These are phyloP conservation scores for Rotaria magnacalcarata DNA, from an alignment of 2,888 invertebrate genomes.

Conservation along the genomic window DNA sequence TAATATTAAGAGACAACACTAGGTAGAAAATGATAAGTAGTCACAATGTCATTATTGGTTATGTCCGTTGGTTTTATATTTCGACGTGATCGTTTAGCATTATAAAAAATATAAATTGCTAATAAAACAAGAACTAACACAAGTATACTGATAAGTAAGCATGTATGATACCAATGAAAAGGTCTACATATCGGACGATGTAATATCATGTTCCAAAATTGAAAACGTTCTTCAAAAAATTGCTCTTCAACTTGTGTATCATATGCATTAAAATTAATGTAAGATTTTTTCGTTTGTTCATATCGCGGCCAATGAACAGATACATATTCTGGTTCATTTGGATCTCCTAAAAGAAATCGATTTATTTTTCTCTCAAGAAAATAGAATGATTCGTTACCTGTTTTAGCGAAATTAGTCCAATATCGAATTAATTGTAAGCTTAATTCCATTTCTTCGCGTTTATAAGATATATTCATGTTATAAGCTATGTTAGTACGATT, in stretches of 20 bases:
- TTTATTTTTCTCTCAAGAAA: neutral
- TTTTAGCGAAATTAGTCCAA: constrained; percentile 46
- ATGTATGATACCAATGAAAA: constrained; percentile 26
- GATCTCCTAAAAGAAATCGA: neutral
- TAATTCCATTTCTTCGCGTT: constrained; percentile 32
- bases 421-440: constrained; percentile 36
- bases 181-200: neutral
- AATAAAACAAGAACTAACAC: neutral
- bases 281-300: neutral
- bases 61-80: constrained; percentile 14
- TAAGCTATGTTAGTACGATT: constrained; percentile 20
- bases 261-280: neutral
- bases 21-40: neutral
- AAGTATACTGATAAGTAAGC: neutral
- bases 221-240: constrained; percentile 29
- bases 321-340: neutral
- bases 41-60: neutral
- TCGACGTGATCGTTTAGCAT: constrained; percentile 32
- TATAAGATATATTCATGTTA: constrained; percentile 37
- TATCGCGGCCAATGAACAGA: neutral
- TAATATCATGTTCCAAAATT: neutral
- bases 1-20: constrained; percentile 1
- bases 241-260: neutral
- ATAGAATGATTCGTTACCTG: neutral
- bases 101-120: constrained; percentile 27